These are phyloP conservation scores for Phyllostomus discolor DNA, from an alignment of 2,113 vertebrate species.

Conservation along the genomic window DNA sequence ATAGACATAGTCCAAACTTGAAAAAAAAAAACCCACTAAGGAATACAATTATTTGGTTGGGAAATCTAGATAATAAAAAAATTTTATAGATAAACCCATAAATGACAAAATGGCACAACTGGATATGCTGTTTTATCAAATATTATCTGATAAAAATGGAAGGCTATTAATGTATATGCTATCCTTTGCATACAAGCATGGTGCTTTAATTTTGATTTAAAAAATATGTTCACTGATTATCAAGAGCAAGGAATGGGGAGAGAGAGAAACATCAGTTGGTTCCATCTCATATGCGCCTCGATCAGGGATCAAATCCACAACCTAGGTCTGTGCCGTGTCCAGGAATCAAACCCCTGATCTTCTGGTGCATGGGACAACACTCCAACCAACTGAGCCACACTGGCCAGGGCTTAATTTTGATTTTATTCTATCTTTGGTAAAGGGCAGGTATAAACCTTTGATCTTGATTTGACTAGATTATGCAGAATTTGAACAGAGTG, in stretches of 20 bases:
- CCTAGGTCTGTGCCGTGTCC: too few relatives aligned
- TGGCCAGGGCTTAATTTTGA: background rate
- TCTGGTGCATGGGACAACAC: too few relatives aligned
- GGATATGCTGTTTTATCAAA: background rate
- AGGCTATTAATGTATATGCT: background rate
- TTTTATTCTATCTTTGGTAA: background rate
- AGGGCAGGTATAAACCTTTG: background rate
- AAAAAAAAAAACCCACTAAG: background rate
- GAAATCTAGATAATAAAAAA: background rate
- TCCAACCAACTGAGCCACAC: too few relatives aligned
- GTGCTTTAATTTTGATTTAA: background rate
- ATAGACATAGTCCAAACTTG: background rate
- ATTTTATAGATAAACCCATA: background rate
- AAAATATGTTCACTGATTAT: too few relatives aligned
- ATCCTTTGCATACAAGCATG: background rate
- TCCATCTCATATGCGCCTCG: too few relatives aligned
- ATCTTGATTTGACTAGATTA: background rate
- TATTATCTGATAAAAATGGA: background rate
- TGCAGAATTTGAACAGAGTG: background rate
- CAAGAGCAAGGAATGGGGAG: too few relatives aligned
- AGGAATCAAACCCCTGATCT: too few relatives aligned
- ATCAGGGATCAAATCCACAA: too few relatives aligned
- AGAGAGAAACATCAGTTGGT: too few relatives aligned
- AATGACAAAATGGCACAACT: background rate
- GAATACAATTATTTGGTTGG: background rate